Conservation (phyloP, 2,888 invertebrate genomes). For the Papilio elwesi region DNA sequence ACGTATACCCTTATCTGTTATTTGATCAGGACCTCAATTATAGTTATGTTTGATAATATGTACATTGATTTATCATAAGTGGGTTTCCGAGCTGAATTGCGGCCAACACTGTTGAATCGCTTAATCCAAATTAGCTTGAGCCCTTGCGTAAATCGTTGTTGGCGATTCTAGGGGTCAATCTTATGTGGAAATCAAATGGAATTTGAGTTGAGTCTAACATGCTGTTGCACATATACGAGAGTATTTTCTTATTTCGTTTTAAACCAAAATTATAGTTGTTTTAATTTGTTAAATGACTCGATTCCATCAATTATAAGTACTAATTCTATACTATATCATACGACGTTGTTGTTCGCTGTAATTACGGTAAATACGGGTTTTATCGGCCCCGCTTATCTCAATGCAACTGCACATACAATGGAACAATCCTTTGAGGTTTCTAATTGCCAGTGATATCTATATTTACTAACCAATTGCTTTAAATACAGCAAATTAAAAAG, state of each 20-base stretch:
- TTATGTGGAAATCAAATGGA: too few species aligned
- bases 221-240: too few species aligned
- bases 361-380: slow-evolving; percentile 29
- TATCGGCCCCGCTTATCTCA: slow-evolving; percentile 29
- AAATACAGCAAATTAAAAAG: background rate
- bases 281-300: background rate
- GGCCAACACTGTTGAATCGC: too few species aligned
- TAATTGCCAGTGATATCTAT: slow-evolving; percentile 17
- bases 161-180: too few species aligned
- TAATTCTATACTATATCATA: background rate
- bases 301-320: background rate
- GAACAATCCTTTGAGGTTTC: slow-evolving; percentile 24
- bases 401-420: slow-evolving; percentile 27
- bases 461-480: slow-evolving; percentile 27
- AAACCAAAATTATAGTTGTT: background rate
- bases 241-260: background rate
- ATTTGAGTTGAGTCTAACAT: too few species aligned
- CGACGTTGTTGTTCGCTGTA: slow-evolving; percentile 11
- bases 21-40: too few species aligned
- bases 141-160: too few species aligned
- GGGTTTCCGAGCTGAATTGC: too few species aligned
- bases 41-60: too few species aligned
- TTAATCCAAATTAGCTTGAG: too few species aligned
- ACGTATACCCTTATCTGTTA: too few species aligned
- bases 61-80: too few species aligned